A percentile compares a stretch with the other conserved stretches of the same genome.
These are phyloP conservation scores for Strix occidentalis DNA, from an alignment of 2,797 vertebrate genomes.

Conservation along the genomic window DNA sequence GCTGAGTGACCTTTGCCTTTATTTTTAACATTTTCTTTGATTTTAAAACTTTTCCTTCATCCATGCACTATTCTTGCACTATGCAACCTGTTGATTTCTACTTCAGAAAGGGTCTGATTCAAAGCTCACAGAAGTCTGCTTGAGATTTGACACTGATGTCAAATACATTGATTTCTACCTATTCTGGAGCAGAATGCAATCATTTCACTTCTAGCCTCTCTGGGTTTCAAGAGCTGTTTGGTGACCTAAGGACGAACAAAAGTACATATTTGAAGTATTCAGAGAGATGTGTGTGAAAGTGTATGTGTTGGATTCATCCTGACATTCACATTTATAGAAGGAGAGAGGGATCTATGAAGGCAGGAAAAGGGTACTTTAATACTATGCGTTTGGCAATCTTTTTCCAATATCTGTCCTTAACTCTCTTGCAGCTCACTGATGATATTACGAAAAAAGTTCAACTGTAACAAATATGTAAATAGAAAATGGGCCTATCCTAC, in stretches of 20 bases:
- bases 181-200: not conserved
- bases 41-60: not conserved
- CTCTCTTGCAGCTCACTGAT: not conserved
- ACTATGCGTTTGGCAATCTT: not conserved
- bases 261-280: not conserved
- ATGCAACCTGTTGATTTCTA: not conserved
- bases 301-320: not conserved
- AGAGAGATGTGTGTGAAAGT: not conserved
- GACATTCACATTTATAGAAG: not conserved
- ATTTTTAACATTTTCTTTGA: not conserved
- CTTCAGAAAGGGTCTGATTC: not conserved
- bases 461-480: rapidly evolving
- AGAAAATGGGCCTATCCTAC: not conserved
- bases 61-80: not conserved
- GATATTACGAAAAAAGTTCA: not conserved
- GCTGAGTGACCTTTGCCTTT: not conserved
- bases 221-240: not conserved
- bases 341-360: not conserved
- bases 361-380: not conserved
- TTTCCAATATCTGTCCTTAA: not conserved
- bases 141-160: not conserved
- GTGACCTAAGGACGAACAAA: not conserved
- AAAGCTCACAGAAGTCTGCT: not conserved
- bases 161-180: not conserved
- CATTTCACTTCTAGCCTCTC: not conserved